Percentiles rank a stretch among this genome's conserved stretches.
Evolutionary conservation across 2,113 vertebrate genomes (phyloP).

Genomic region (Numenius arquata): DNA sequence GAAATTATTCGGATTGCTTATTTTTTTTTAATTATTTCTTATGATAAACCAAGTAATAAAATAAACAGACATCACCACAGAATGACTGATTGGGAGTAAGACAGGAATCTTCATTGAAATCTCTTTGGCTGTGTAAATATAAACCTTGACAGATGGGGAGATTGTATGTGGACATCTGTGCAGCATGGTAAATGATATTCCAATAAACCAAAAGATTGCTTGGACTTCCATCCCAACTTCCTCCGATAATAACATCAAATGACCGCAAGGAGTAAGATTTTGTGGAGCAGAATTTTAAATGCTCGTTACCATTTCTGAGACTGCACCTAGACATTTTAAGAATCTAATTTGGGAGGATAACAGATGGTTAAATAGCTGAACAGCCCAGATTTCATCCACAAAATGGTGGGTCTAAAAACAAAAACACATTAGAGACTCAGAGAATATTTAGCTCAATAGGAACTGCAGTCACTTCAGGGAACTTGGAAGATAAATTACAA

Average conservation of each 20-base stretch:
- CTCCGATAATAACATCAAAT: not conserved
- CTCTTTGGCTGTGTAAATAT: not conserved
- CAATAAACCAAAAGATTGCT: not conserved
- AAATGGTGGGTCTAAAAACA: not conserved
- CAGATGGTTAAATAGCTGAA: not conserved
- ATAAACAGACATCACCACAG: not conserved
- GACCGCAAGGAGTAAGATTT: not conserved
- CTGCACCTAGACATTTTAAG: not conserved
- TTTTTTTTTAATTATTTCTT: not conserved
- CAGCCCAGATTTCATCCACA: not conserved
- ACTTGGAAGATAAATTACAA: not conserved
- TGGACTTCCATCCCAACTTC: not conserved
- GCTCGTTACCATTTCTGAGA: not conserved
- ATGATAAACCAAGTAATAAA: not conserved
- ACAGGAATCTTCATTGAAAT: not conserved
- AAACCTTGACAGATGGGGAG: not conserved
- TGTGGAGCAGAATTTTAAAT: slow-evolving; percentile 17
- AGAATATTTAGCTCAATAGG: not conserved
- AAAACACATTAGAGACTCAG: not conserved
- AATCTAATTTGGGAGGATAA: not conserved
- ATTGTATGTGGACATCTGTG: not conserved
- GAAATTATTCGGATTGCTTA: not conserved
- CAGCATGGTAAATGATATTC: not conserved
- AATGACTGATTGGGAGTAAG: not conserved
- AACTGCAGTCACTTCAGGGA: slow-evolving; percentile 8